Evolutionary conservation across 2,797 vertebrate species (phyloP).

Genomic region (Sebastes oblongus): DNA sequence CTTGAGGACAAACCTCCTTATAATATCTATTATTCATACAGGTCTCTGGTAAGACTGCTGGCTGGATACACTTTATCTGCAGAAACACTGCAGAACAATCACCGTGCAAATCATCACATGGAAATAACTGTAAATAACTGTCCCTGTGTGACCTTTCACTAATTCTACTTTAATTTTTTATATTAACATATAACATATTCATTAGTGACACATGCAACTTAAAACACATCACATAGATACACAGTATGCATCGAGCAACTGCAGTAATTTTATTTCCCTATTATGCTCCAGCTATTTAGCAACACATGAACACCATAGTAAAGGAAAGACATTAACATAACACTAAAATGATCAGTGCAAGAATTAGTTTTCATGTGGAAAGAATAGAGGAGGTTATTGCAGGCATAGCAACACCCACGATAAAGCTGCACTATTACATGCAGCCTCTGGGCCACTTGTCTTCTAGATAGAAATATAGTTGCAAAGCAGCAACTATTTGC

Average conservation of each 20-base stretch:
- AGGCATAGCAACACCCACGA: conserved; percentile 11
- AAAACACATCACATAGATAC: background rate
- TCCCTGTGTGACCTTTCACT: background rate
- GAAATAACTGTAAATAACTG: background rate
- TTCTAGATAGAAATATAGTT: background rate
- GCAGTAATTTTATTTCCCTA: no score
- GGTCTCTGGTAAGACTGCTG: conserved; percentile 15
- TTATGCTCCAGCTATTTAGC: no score
- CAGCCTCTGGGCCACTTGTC: conserved; percentile 1
- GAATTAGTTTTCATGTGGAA: background rate
- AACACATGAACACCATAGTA: background rate
- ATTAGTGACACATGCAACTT: background rate
- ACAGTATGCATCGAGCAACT: background rate
- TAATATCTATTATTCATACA: conserved; percentile 50
- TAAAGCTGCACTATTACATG: background rate
- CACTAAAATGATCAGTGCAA: background rate
- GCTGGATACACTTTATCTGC: conserved; percentile 11
- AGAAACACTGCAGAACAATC: conserved; percentile 13
- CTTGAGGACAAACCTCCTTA: conserved; percentile 13
- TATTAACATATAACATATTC: background rate
- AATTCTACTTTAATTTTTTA: background rate
- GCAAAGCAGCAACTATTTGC: background rate
- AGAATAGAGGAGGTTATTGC: background rate
- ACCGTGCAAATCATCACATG: background rate
- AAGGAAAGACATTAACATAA: background rate